Conservation (phyloP, 2,113 vertebrate genomes). For the Percina caprodes region DNA sequence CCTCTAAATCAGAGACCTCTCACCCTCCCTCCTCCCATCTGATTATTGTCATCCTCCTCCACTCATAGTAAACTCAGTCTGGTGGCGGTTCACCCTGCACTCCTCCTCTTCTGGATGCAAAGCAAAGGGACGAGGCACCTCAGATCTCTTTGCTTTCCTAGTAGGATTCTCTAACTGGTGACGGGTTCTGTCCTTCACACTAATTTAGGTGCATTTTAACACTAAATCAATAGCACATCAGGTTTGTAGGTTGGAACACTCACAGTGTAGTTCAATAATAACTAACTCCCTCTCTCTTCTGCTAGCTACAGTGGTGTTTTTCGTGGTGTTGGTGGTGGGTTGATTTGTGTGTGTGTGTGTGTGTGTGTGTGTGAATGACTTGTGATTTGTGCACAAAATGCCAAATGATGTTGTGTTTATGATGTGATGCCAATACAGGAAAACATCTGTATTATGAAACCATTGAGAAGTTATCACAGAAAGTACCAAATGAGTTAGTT, state of each 20-base stretch:
- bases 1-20: conserved; percentile 66
- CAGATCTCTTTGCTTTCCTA: conserved; percentile 76
- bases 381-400: conserved; percentile 32
- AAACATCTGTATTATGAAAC: conserved; percentile 80
- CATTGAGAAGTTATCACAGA: neutral
- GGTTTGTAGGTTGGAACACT: conserved; percentile 62
- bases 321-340: conserved; percentile 58
- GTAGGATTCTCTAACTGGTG: conserved; percentile 78
- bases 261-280: conserved; percentile 77
- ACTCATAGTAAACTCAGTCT: conserved; percentile 74
- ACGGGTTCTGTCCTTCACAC: conserved; percentile 79
- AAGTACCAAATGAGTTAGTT: neutral
- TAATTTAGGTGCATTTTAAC: conserved; percentile 84
- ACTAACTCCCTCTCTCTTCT: conserved; percentile 78
- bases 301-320: conserved; percentile 37
- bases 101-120: conserved; percentile 75
- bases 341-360: conserved; percentile 23
- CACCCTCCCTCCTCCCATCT: conserved; percentile 66
- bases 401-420: conserved; percentile 35
- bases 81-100: conserved; percentile 73
- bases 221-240: conserved; percentile 66
- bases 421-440: conserved; percentile 6
- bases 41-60: conserved; percentile 73
- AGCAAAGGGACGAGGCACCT: conserved; percentile 78
- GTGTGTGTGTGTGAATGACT: conserved; percentile 14